phyloP scores from a whole-genome alignment of 2,888 invertebrate species.

The Cataglyphis altisquamis region DNA sequence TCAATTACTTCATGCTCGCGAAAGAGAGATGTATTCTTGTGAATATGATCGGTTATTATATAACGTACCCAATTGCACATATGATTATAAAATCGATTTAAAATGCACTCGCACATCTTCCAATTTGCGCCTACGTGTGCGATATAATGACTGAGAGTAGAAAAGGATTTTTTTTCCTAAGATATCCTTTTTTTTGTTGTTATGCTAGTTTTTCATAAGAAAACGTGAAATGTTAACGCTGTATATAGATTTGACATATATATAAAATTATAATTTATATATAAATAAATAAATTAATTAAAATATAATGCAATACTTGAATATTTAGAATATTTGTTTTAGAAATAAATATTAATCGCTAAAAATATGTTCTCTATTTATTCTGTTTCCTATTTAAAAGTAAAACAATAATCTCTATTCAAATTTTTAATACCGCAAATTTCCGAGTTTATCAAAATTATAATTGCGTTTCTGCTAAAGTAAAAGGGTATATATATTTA shows the following conservation, averaged over 20 bases:
- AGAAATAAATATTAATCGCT: slow-evolving; percentile 46
- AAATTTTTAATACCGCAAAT: slow-evolving; percentile 1
- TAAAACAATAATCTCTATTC: neutral
- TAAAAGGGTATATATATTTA: neutral
- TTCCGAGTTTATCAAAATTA: slow-evolving; percentile 5
- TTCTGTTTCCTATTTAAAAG: neutral
- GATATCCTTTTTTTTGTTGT: slow-evolving; percentile 9
- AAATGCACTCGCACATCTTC: neutral
- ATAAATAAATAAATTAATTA: slow-evolving; percentile 28
- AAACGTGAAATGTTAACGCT: slow-evolving; percentile 28
- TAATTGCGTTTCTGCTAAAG: neutral
- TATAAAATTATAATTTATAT: slow-evolving; percentile 36
- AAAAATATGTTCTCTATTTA: slow-evolving; percentile 20
- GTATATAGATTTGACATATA: slow-evolving; percentile 35
- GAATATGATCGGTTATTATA: neutral
- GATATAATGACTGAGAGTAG: neutral
- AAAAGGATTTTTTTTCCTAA: neutral
- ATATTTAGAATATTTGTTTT: slow-evolving; percentile 45
- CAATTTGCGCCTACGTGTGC: neutral
- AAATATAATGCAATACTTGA: slow-evolving; percentile 4
- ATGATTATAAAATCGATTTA: slow-evolving; percentile 6
- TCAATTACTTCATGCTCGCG: neutral
- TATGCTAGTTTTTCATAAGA: slow-evolving; percentile 36
- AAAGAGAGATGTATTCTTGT: neutral
- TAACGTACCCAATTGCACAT: neutral